These are phyloP conservation scores for Gavialis gangeticus DNA, from an alignment of 2,113 vertebrate species.

Conservation along the genomic window DNA sequence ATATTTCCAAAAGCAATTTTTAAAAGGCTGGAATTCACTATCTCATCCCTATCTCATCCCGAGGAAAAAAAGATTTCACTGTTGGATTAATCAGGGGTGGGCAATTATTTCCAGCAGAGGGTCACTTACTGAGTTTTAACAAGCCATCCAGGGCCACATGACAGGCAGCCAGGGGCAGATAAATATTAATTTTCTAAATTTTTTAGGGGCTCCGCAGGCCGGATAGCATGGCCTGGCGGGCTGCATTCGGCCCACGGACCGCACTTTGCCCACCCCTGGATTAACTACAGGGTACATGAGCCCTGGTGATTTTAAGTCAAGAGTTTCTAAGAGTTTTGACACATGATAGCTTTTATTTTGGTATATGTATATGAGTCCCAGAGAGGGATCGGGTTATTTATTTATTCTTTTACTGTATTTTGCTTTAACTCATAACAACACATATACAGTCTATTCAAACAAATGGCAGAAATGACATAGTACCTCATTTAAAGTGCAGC, in stretches of 20 bases:
- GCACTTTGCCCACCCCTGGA: no score
- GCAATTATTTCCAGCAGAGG: no score
- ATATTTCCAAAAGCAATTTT: not conserved
- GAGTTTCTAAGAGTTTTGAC: not conserved
- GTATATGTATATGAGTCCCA: rapidly evolving
- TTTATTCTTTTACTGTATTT: not conserved
- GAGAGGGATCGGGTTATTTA: not conserved
- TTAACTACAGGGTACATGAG: no score
- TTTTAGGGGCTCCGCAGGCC: no score
- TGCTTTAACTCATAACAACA: not conserved
- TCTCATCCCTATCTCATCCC: not conserved
- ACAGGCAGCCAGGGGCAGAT: no score
- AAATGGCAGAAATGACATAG: not conserved
- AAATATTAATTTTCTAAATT: no score
- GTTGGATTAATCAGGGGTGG: no score
- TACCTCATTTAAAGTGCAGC: not conserved
- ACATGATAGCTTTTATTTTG: rapidly evolving
- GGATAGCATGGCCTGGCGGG: no score
- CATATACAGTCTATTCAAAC: rapidly evolving
- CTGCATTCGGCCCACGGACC: no score
- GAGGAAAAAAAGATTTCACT: no score
- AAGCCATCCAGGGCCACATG: no score
- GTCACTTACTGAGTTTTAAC: no score
- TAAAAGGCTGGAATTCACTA: rapidly evolving
- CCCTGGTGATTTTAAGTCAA: not conserved